phyloP scores from a whole-genome alignment of 2,113 vertebrate species.

The Tetrao urogallus region DNA sequence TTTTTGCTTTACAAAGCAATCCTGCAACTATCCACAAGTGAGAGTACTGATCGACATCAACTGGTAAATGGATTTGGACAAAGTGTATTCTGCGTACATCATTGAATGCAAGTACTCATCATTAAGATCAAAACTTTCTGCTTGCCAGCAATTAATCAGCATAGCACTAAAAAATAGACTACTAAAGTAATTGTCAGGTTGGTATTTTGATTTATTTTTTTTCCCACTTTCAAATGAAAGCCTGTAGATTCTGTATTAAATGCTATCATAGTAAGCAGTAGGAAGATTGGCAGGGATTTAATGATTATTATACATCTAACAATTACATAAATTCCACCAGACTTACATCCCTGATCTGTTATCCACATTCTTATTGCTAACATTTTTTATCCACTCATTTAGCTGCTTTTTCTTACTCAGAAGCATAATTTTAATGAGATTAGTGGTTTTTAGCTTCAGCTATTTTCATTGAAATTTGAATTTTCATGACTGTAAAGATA shows the following conservation, averaged over 20 bases:
- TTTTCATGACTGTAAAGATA: neutral
- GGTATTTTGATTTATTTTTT: neutral
- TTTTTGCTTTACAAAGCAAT: neutral
- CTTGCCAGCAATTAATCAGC: neutral
- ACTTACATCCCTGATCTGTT: neutral
- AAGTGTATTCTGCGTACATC: neutral
- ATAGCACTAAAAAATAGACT: neutral
- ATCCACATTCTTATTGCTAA: neutral
- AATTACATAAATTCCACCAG: neutral
- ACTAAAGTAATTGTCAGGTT: neutral
- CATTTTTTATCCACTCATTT: neutral
- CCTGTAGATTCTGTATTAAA: neutral
- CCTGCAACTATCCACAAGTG: neutral
- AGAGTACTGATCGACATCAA: fast-evolving
- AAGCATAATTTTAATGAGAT: neutral
- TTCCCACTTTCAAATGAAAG: neutral
- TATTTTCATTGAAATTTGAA: neutral
- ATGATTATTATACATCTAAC: neutral
- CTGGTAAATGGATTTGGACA: neutral
- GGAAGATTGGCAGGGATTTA: neutral
- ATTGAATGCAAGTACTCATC: neutral
- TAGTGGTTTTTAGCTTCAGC: neutral
- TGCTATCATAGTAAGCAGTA: neutral
- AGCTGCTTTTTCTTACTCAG: neutral
- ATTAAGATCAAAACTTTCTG: neutral